Base-by-base conservation (phyloP, 1,140 invertebrate genomes). In the Aphelinus atriplicis region DNA sequence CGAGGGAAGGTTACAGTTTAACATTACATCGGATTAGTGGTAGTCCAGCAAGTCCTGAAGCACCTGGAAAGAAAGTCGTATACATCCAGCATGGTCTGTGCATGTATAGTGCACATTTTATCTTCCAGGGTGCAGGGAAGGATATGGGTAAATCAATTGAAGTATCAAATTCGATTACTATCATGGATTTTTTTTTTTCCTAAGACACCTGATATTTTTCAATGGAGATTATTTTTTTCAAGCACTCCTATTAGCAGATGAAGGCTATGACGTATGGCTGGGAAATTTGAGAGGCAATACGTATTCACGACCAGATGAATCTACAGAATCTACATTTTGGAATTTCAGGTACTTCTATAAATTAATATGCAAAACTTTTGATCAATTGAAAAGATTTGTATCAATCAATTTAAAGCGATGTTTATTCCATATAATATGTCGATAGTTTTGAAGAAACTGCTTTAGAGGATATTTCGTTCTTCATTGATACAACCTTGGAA, bases 1-100 rank as follows among this genome's bases (percentile, higher is more conserved):
- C 92, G 0, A 75, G 84, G 58, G 92, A 92, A 81, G 89, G 89
- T 3, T 93, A 91, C 73, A 83, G 92, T n/a, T 78, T 92, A 2
- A 82, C 81, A 3, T 56, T 92, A 10, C 90, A 91, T 74, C 82
- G 91, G 47, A 90, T 92, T 78, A 86, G 88, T 5, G 79, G 82
- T 55, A 80, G 78, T 7, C 67, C 78, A 46, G 55, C n/a, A 0
- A 77, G 78, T 67, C 55, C 61, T 1, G 53, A 7, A 42, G 64
- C 56, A 53, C 4, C 64, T 43, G 67, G 56, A 3, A 78, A 71
- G 69, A 65, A 57, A 7, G 10, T 66, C 0, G 50, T 80, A 50
- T 76, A 77, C 6, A 26, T 79, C 7, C 75, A 79, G 71, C 78
- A 81, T 77, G 80, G 77, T 43, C 73, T 79, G 26, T 26, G 26